Base-by-base conservation (phyloP, 2,797 vertebrate genomes). In the Ceryle rudis region DNA sequence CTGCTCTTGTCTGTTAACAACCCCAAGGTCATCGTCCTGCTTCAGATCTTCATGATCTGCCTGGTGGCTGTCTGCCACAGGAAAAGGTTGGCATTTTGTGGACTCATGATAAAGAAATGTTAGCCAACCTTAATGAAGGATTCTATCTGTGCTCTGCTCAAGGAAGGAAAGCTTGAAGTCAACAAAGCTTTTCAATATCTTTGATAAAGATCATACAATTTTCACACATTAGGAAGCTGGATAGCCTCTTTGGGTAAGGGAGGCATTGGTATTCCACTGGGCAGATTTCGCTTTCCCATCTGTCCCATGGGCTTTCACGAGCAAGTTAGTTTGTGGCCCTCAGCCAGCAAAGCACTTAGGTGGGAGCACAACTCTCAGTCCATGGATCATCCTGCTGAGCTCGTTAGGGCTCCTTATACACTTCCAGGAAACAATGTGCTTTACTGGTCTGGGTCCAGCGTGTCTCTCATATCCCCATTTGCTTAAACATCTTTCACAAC, bases 281-380 rank as follows among this genome's bases (percentile, higher is more conserved):
- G 69, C 17, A 93, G 69, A 69, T 41, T 83, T 66, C 6, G 5
- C 42, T 89, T 79, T 89, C 52, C 16, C 73, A 88, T 44, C 16
- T 71, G 37, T 73, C 60, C 64, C 14, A 15, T 14, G 29, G 33
- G 25, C 35, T 95, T 91, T 80, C 9, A 61, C 35, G 52, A 89
- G 69, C 31, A 96, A 91, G 58, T 5, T 6, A 7, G 15, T 75
- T 10, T 58, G 64, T 89, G 93, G 89, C 74, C 26, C 55, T 79
- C 67, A 91, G 81, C 95, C 94, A 97, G 74, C 21, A 75, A 89
- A 93, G 47, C 93, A 95, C 85, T 96, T 95, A 95, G 72, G 37
- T 29, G 26, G 54, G 65, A 86, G 33, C 51, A 74, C 9, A 90
- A 62, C 64, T 89, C 65, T 78, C 51, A 78, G 66, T 15, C 70